Conservation (phyloP, 2,113 vertebrate species). For the Anser cygnoides region DNA sequence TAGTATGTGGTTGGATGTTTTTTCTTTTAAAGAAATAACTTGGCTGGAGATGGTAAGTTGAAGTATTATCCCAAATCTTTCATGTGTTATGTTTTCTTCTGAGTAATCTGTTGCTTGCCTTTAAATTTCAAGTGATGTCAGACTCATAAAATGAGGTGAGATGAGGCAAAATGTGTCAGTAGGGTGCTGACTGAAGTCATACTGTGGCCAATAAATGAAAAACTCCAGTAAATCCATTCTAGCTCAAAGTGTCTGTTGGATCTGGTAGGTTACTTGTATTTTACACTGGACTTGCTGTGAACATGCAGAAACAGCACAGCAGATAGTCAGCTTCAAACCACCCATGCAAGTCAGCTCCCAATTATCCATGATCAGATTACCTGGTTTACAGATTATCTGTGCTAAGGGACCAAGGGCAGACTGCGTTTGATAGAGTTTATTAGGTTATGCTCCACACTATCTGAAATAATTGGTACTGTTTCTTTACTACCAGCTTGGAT, state of each 20-base stretch:
- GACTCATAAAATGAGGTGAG: not conserved
- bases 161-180: not conserved
- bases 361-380: not conserved
- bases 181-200: not conserved
- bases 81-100: conserved; percentile 42
- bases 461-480: not conserved
- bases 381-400: not conserved
- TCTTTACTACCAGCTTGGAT: not conserved
- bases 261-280: conserved; percentile 41
- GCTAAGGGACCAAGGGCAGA: not conserved
- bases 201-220: conserved; percentile 43
- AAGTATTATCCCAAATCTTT: conserved; percentile 30
- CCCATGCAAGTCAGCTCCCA: not conserved
- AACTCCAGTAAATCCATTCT: conserved; percentile 10
- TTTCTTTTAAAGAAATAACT: conserved; percentile 46
- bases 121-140: conserved; percentile 45
- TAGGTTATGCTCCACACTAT: not conserved
- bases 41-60: conserved; percentile 49
- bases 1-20: not conserved
- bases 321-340: not conserved
- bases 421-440: not conserved
- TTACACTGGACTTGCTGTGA: conserved; percentile 43
- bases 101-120: conserved; percentile 48
- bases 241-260: conserved; percentile 23
- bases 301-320: conserved; percentile 2